Evolutionary conservation across 2,797 vertebrate genomes (phyloP), one percentile per base, ranked within the genome.

Genomic region (Apogon talboti): DNA sequence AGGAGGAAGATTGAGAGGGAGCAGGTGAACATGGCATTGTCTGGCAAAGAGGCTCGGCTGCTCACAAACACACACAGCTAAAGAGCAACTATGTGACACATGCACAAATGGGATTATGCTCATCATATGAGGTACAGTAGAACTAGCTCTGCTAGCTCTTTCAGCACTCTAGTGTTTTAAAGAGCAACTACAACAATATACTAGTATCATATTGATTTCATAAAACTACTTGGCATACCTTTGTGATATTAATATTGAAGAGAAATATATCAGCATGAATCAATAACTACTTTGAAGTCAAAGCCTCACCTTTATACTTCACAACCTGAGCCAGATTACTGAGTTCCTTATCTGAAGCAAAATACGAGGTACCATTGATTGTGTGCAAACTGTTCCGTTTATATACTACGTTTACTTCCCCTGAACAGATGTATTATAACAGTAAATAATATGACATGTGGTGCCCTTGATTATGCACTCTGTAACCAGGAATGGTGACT

Each of bases 21-120:
- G 81, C 89, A 88, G 87, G 83, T 89, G 82, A 71, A 43, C 12
- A n/a, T 79, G 66, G 54, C 77, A 76, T 33, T 69, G 71, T 68
- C 50, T 6, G 58, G 47, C 35, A 57, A 41, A 68, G 69, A 85
- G 63, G 66, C 43, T 52, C 62, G 48, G 46, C 8, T 6, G 14
- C 46, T 63, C 46, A 59, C 54, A 56, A 55, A 64, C 19, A 60
- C 7, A 68, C 12, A 53, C 12, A 10, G 45, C 41, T 16, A 11
- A 44, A 38, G 12, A 24, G 18, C 14, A 28, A 21, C 2, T 6
- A 44, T 45, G 5, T 5, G 30, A 49, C 44, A 57, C 16, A 16
- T 9, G 44, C 11, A 42, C n/a, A 47, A 15, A 21, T n/a, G 44
- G 33, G 41, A 57, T 57, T 57, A 57, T 21, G 41, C 21, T 28